phyloP scores from a whole-genome alignment of 2,797 vertebrate species.

The Dryobates pubescens region DNA sequence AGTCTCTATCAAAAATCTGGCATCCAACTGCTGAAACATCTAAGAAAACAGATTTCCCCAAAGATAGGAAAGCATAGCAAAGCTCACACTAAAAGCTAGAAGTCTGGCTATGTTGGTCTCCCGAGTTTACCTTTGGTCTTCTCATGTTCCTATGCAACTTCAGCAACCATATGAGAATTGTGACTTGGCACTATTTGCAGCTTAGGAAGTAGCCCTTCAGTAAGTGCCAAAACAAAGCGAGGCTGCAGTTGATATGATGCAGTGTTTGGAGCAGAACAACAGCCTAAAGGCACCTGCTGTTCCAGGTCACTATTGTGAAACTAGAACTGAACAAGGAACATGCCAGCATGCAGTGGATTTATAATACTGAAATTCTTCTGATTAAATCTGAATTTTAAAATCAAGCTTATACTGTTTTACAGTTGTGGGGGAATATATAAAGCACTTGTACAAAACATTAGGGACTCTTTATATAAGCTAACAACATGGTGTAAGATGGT shows the following conservation, averaged over 20 bases:
- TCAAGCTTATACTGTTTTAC: not conserved
- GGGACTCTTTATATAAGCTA: not conserved
- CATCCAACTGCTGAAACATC: not conserved
- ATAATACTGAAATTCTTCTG: not conserved
- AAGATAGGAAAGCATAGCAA: not conserved
- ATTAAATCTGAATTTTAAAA: not conserved
- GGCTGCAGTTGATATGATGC: not conserved
- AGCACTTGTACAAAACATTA: not conserved
- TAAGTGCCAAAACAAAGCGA: not conserved
- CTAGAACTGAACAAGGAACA: not conserved
- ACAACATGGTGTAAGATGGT: not conserved
- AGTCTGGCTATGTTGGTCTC: not conserved
- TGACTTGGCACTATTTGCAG: not conserved
- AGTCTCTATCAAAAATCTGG: not conserved
- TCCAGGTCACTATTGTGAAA: not conserved
- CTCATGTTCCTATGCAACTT: not conserved
- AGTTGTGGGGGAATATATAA: not conserved
- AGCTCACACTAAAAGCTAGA: not conserved
- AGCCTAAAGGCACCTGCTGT: not conserved
- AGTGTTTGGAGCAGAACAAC: not conserved
- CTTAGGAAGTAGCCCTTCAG: not conserved
- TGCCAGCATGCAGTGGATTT: accelerated
- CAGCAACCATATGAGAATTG: not conserved
- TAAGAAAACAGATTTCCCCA: not conserved
- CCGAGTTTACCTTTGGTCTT: not conserved